These are phyloP conservation scores for Dromius quadrimaculatus DNA, from an alignment of 2,888 invertebrate genomes.

Conservation along the genomic window DNA sequence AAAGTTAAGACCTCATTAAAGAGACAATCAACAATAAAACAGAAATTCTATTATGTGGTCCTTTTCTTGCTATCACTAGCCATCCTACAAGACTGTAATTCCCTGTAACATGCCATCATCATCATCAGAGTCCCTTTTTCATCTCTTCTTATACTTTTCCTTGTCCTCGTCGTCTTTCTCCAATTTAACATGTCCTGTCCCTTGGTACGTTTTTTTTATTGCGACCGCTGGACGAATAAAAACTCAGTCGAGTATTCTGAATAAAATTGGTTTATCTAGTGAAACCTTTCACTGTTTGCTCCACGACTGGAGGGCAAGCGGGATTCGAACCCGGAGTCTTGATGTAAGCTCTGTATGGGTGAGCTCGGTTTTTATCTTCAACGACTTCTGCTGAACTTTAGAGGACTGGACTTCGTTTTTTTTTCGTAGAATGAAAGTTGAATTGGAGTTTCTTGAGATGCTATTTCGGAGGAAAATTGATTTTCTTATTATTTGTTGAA, in stretches of 20 bases:
- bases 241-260: conserved; percentile 33
- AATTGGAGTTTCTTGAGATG: conserved; percentile 1
- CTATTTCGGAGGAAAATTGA: conserved; percentile 6
- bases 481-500: conserved; percentile 15
- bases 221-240: conserved; percentile 34
- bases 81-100: conserved; percentile 1
- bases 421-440: conserved; percentile 3
- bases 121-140: conserved; percentile 18
- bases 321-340: conserved; percentile 31
- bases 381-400: conserved; percentile 23
- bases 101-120: conserved; percentile 14
- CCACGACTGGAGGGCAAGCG: background rate
- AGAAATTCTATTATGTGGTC: conserved; percentile 5
- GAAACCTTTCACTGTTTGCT: conserved; percentile 46
- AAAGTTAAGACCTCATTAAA: background rate
- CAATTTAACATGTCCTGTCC: conserved; percentile 2
- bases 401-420: conserved; percentile 12
- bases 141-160: background rate
- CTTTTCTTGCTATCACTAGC: background rate
- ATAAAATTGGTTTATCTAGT: conserved; percentile 49
- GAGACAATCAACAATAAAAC: conserved; percentile 21
- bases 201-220: conserved; percentile 28
- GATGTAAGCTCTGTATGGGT: conserved; percentile 37
- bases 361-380: conserved; percentile 28
- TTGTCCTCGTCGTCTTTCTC: conserved; percentile 9